Conservation (phyloP, 2,888 invertebrate genomes). For the Chrysolina oricalcia region DNA sequence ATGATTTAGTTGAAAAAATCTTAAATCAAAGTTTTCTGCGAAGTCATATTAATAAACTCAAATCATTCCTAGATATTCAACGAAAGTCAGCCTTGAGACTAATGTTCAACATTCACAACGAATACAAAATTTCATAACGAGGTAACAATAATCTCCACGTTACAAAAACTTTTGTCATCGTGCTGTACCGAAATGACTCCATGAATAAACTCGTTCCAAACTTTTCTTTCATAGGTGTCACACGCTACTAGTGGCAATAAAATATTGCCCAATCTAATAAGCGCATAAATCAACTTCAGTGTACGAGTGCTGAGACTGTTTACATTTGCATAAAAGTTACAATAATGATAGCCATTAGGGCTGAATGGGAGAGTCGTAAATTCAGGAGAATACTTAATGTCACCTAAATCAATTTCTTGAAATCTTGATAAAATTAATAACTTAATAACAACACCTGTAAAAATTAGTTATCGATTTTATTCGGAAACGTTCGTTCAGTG, state of each 20-base stretch:
- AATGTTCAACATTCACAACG: too few relatives aligned
- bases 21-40: too few relatives aligned
- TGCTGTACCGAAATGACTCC: constrained; percentile 11
- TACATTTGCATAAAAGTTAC: constrained; percentile 21
- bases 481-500: constrained; percentile 1
- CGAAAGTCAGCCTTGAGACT: too few relatives aligned
- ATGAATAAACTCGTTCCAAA: background rate
- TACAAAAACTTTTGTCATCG: background rate
- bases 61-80: too few relatives aligned
- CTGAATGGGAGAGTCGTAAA: constrained; percentile 2
- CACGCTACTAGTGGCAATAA: background rate
- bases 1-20: too few relatives aligned
- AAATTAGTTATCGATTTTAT: background rate
- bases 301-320: constrained; percentile 9
- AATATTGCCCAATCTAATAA: constrained; percentile 9
- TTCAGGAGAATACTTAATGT: background rate
- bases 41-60: too few relatives aligned
- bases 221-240: background rate
- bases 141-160: background rate
- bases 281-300: background rate
- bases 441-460: background rate
- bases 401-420: constrained; percentile 10
- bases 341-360: constrained; percentile 21
- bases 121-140: too few relatives aligned
- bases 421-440: constrained; percentile 9